Percentiles rank a stretch among this genome's conserved stretches.
Evolutionary conservation across 2,113 vertebrate species (phyloP).

Genomic region (Pampusana beccarii): DNA sequence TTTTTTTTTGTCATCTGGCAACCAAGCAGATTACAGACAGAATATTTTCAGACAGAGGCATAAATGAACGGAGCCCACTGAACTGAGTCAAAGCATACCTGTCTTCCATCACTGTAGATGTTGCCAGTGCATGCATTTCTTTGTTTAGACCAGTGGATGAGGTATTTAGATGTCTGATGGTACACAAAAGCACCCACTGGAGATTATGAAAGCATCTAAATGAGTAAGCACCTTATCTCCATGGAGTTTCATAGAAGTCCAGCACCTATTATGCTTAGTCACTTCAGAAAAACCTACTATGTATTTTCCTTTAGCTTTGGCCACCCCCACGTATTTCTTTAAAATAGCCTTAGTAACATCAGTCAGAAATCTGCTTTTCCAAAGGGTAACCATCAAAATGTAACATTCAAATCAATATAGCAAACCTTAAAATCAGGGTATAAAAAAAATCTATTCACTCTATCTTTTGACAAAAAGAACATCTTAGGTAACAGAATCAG

Average conservation of each 20-base stretch:
- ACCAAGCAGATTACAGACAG: conserved; percentile 25
- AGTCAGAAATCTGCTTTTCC: background rate
- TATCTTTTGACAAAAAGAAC: background rate
- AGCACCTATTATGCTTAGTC: background rate
- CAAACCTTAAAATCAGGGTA: background rate
- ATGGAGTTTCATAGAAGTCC: background rate
- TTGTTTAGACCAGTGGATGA: background rate
- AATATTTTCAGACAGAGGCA: background rate
- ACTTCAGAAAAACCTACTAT: background rate
- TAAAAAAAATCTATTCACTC: background rate
- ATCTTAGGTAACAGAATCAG: background rate
- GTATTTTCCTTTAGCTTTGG: background rate
- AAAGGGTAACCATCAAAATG: background rate
- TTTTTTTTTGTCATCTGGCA: conserved; percentile 55
- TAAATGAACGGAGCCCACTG: background rate
- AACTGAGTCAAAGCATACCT: background rate
- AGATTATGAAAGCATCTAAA: background rate
- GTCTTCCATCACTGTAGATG: background rate
- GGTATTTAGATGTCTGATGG: background rate
- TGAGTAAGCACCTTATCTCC: background rate
- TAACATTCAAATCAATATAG: background rate
- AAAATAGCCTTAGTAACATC: background rate
- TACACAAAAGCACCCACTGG: background rate
- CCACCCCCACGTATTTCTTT: background rate
- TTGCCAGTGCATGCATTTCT: background rate